Conservation (phyloP, 2,888 invertebrate genomes). For the Cepaea hortensis region DNA sequence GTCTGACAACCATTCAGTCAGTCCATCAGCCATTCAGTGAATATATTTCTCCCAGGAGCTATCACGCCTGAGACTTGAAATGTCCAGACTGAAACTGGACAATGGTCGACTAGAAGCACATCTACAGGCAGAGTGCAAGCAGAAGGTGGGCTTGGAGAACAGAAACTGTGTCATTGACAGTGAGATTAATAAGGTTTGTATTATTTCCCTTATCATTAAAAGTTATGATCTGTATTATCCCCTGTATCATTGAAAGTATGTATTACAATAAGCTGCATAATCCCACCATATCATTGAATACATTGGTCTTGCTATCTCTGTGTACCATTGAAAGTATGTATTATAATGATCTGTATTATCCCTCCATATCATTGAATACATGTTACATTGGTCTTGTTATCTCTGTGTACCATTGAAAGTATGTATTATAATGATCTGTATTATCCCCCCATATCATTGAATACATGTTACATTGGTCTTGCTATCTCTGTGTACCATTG, state of each 20-base stretch:
- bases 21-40: too few species aligned
- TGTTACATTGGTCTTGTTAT: not conserved
- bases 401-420: not conserved
- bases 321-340: not conserved
- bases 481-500: too few species aligned
- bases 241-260: not conserved
- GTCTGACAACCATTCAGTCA: too few species aligned
- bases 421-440: not conserved
- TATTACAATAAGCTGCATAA: not conserved
- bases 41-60: constrained; percentile 56
- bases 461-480: not conserved
- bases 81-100: constrained; percentile 57
- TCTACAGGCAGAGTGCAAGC: constrained; percentile 65
- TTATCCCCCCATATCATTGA: not conserved
- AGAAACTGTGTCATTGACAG: constrained; percentile 65
- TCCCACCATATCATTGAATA: not conserved
- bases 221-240: not conserved
- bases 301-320: not conserved
- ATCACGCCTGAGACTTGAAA: constrained; percentile 59
- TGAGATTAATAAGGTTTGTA: constrained; percentile 66
- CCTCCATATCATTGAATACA: not conserved
- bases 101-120: constrained; percentile 64
- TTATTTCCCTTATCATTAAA: not conserved
- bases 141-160: constrained; percentile 64
- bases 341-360: not conserved